phyloP scores from a whole-genome alignment of 1,140 invertebrate species.

The Tribolium madens region DNA sequence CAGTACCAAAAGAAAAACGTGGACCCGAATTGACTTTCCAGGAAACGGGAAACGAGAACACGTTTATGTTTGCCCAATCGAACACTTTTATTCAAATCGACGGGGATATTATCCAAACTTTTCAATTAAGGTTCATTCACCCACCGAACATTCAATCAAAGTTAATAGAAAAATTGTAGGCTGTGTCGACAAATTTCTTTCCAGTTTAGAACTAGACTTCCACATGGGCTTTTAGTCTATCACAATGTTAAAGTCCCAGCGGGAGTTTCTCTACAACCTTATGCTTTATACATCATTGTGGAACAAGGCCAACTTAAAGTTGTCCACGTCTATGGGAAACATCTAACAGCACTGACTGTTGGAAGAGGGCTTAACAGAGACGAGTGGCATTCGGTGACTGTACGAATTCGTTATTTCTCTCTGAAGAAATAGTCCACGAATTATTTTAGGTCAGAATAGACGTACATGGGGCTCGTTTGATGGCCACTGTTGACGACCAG shows the following conservation, averaged over 20 bases:
- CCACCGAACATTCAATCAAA: background rate
- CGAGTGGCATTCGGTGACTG: constrained; percentile 88
- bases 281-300: constrained; percentile 89
- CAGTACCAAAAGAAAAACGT: constrained; percentile 76
- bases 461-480: constrained; percentile 82
- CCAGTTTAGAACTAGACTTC: constrained; percentile 86
- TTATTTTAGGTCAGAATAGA: constrained; percentile 78
- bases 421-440: background rate
- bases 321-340: constrained; percentile 89
- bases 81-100: constrained; percentile 90
- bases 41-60: constrained; percentile 80
- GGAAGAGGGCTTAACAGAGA: constrained; percentile 89
- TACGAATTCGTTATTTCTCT: constrained; percentile 63
- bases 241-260: constrained; percentile 89
- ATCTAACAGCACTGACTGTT: constrained; percentile 86
- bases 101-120: constrained; percentile 85
- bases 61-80: constrained; percentile 88
- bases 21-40: constrained; percentile 84
- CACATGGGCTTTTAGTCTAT: constrained; percentile 88
- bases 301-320: constrained; percentile 90
- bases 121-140: constrained; percentile 82
- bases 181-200: constrained; percentile 89
- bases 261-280: constrained; percentile 78
- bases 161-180: constrained; percentile 68
- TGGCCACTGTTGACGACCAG: constrained; percentile 85